phyloP scores from a whole-genome alignment of 2,113 vertebrate species.

The Rissa tridactyla region DNA sequence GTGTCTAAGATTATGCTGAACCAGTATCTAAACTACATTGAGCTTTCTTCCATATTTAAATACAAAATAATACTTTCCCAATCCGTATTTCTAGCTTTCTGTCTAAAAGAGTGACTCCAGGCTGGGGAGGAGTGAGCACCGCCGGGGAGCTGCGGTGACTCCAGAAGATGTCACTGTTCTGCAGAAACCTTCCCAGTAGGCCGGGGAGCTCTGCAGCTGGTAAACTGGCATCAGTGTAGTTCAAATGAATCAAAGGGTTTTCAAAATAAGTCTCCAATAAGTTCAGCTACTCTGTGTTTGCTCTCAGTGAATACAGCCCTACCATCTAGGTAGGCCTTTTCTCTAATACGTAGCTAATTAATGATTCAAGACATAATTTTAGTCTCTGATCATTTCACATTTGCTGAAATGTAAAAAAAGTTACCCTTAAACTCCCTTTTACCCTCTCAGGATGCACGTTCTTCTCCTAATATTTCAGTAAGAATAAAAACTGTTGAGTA shows the following conservation, averaged over 20 bases:
- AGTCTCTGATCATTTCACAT: background rate
- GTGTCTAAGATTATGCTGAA: background rate
- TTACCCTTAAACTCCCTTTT: background rate
- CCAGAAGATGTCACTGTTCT: background rate
- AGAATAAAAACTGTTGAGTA: background rate
- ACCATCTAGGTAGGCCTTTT: background rate
- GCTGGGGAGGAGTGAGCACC: background rate
- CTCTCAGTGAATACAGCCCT: background rate
- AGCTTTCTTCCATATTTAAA: background rate
- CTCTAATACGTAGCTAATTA: background rate
- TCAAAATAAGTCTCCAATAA: background rate
- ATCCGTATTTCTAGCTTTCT: rapidly evolving
- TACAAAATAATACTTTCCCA: background rate
- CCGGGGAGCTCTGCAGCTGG: background rate
- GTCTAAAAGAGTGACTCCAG: background rate
- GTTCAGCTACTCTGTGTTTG: background rate
- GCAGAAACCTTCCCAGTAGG: background rate
- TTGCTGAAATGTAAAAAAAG: background rate
- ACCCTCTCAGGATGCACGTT: background rate
- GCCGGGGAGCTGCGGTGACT: rapidly evolving
- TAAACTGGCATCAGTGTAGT: rapidly evolving
- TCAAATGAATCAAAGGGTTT: background rate
- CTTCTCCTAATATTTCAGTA: background rate
- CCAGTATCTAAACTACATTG: background rate
- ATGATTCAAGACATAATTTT: background rate